Evolutionary conservation across 2,113 vertebrate species (phyloP), one percentile per base, ranked within the genome.

Genomic region (Progne subis): DNA sequence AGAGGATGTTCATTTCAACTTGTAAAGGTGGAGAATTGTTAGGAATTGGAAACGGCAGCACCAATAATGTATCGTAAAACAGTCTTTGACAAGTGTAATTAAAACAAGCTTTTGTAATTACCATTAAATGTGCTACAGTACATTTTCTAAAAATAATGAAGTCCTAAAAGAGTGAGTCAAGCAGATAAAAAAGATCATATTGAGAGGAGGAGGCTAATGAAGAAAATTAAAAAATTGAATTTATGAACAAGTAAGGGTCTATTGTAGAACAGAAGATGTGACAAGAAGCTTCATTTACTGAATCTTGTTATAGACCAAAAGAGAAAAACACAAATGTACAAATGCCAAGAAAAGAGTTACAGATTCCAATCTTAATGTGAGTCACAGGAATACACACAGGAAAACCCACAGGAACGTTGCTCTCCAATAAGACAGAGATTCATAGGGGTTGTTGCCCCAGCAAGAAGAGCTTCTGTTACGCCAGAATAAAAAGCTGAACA

Each of bases 31-130:
- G 84, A 69, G 81, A 81, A 87, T 37, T 82, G 63, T 43, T 55
- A 56, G 20, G 82, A 87, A 95, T 92, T 87, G 63, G 84, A 68
- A 94, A 82, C 9, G 41, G 75, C 65, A 65, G 82, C 64, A 39
- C 71, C 82, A 93, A 74, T 46, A 80, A 85, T 28, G 55, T 63
- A 82, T 92, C 59, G 67, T 77, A 94, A 94, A 96, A 69, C 2
- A 72, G 32, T 20, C 84, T 87, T 72, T 91, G 91, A 95, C 91
- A 90, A 82, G 49, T 55, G 90, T 91, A 97, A 97, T 95, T 96
- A 95, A 95, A 95, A 90, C 87, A 92, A 94, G 89, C 90, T 90
- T 92, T 44, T 65, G 63, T 94, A 95, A 96, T 97, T 88, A 96
- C 87, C 64, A 34, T 16, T 34, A 91, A 96, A 90, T 80, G 89